Conservation (phyloP, 1,140 invertebrate genomes). For the Drosophila arawakana region DNA sequence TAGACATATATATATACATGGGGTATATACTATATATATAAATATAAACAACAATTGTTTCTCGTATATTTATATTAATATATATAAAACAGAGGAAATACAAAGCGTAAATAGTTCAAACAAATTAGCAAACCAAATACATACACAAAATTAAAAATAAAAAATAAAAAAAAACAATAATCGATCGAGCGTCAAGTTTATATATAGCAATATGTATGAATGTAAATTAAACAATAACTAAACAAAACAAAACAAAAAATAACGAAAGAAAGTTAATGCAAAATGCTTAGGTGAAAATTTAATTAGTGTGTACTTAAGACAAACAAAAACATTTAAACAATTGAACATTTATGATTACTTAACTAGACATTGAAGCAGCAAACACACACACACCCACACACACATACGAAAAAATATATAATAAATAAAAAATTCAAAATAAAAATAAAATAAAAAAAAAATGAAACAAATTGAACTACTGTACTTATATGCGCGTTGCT, state of each 20-base stretch:
- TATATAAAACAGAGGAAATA: constrained; percentile 57
- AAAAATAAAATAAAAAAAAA: constrained; percentile 40
- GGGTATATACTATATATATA: constrained; percentile 39
- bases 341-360: constrained; percentile 74
- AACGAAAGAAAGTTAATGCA: constrained; percentile 62
- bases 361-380: constrained; percentile 71
- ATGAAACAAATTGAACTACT: constrained; percentile 67
- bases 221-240: constrained; percentile 72
- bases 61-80: constrained; percentile 80
- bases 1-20: constrained; percentile 25
- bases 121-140: constrained; percentile 81
- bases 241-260: constrained; percentile 29
- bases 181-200: constrained; percentile 63
- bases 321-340: constrained; percentile 63
- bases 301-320: constrained; percentile 80
- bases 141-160: constrained; percentile 66
- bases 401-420: constrained; percentile 42
- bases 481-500: constrained; percentile 81
- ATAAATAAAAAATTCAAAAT: constrained; percentile 39
- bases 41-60: constrained; percentile 73
- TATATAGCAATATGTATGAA: constrained; percentile 80
- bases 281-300: constrained; percentile 82
- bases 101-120: constrained; percentile 77
- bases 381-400: constrained; percentile 45
- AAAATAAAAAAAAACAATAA: constrained; percentile 45